Percentiles rank a stretch among this genome's conserved stretches.
Conservation (phyloP, 2,888 invertebrate species). For the Molanna angustata region DNA sequence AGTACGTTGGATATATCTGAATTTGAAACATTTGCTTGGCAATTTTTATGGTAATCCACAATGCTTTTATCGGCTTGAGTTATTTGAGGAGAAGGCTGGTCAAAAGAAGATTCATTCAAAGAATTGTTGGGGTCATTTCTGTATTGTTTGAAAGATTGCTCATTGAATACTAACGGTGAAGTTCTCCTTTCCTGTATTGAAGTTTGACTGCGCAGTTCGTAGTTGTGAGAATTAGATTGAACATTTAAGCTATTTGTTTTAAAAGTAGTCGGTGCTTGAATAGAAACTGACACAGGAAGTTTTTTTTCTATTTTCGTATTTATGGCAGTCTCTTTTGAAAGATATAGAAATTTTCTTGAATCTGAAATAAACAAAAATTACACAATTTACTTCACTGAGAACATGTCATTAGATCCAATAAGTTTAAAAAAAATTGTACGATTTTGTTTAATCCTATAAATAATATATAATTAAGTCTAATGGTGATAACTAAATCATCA, state of each 20-base stretch:
- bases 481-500: too few relatives aligned
- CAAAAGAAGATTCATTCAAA: constrained; percentile 17
- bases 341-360: background rate
- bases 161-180: background rate
- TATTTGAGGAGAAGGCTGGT: constrained; percentile 10
- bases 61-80: constrained; percentile 14
- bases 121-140: constrained; percentile 22
- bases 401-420: too few relatives aligned
- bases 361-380: background rate
- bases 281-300: background rate
- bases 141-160: constrained; percentile 15
- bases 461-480: too few relatives aligned
- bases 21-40: background rate
- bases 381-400: too few relatives aligned
- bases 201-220: constrained; percentile 4
- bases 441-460: too few relatives aligned
- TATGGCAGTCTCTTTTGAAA: too few relatives aligned
- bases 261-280: background rate
- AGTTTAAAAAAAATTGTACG: too few relatives aligned
- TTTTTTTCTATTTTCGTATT: background rate
- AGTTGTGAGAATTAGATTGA: too few relatives aligned
- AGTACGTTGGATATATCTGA: constrained; percentile 16
- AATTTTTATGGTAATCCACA: background rate
- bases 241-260: too few relatives aligned
- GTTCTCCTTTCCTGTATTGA: background rate